phyloP scores from a whole-genome alignment of 2,797 vertebrate genomes.

The Carcharodon carcharias region DNA sequence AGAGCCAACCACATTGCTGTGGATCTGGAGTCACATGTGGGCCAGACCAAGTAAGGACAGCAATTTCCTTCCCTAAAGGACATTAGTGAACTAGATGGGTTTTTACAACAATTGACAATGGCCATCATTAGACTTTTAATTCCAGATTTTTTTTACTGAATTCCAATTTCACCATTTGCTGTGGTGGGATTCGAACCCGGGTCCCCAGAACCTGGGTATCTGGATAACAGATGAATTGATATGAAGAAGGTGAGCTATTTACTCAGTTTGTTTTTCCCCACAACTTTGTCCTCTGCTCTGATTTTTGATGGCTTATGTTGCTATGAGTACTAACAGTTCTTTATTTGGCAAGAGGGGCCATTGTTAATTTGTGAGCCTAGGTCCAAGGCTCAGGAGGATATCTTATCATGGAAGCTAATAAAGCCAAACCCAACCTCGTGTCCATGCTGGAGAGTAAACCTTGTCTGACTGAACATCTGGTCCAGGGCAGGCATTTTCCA shows the following conservation, averaged over 20 bases:
- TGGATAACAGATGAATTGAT: neutral
- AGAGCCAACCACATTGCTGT: too few relatives aligned
- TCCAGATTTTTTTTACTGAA: too few relatives aligned
- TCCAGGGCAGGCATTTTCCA: neutral
- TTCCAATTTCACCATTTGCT: too few relatives aligned
- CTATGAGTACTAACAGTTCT: neutral
- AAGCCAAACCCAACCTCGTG: neutral
- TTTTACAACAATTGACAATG: too few relatives aligned
- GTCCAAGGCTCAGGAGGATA: too few relatives aligned
- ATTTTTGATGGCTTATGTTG: neutral
- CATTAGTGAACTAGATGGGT: too few relatives aligned
- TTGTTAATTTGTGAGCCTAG: neutral
- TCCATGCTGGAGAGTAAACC: neutral
- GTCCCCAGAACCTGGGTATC: too few relatives aligned
- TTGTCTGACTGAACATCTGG: neutral
- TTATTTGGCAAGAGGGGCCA: neutral
- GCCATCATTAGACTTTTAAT: too few relatives aligned
- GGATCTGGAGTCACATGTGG: too few relatives aligned
- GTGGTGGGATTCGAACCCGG: too few relatives aligned
- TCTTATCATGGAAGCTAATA: neutral
- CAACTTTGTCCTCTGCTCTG: neutral
- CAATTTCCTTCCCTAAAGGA: too few relatives aligned
- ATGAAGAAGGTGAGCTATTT: neutral
- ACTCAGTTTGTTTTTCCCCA: neutral
- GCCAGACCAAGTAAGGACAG: too few relatives aligned